phyloP scores from a whole-genome alignment of 2,797 vertebrate species.

The Myiothlypis coronata region DNA sequence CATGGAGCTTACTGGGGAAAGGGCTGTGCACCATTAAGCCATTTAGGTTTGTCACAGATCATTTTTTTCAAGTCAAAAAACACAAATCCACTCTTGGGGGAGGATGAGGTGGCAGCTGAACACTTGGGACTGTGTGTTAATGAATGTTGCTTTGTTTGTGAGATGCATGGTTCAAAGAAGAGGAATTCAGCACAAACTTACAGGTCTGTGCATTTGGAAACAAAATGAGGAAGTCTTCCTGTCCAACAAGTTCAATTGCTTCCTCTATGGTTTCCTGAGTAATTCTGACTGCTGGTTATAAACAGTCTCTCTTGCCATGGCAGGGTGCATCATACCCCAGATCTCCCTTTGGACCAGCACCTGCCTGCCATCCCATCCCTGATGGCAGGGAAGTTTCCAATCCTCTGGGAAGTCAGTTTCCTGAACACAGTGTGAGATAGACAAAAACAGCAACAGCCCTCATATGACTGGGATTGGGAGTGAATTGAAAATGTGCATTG shows the following conservation, averaged over 20 bases:
- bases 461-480: not conserved
- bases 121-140: not conserved
- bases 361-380: not conserved
- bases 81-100: not conserved
- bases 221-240: constrained; percentile 29
- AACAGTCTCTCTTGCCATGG: not conserved
- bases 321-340: not conserved
- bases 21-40: not conserved
- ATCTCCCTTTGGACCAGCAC: accelerated
- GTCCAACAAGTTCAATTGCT: constrained; percentile 48
- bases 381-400: constrained; percentile 56
- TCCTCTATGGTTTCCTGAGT: constrained; percentile 65
- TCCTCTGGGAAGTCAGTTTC: constrained; percentile 67
- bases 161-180: not conserved
- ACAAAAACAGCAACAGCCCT: not conserved
- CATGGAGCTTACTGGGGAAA: not conserved
- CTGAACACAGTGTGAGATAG: constrained; percentile 44
- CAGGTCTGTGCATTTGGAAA: not conserved
- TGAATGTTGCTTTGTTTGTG: not conserved
- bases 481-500: constrained; percentile 12
- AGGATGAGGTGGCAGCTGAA: not conserved
- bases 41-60: not conserved
- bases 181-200: not conserved
- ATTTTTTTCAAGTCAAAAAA: not conserved
- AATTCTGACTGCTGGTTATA: not conserved